Conservation (phyloP, 2,888 invertebrate species). For the Pemphredon lugubris region DNA sequence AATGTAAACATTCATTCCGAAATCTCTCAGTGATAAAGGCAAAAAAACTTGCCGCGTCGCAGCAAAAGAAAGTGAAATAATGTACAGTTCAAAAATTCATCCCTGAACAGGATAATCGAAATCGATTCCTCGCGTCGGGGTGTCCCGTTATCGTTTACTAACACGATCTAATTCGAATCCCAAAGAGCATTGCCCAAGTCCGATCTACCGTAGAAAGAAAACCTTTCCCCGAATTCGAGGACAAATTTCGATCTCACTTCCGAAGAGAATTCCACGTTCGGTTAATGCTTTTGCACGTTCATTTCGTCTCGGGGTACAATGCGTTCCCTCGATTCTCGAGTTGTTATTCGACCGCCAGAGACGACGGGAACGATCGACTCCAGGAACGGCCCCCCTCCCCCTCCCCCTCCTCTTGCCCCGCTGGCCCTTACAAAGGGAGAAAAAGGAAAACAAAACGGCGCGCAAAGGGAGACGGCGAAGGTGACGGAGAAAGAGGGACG, state of each 20-base stretch:
- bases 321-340: constrained; percentile 33
- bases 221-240: constrained; percentile 30
- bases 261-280: constrained; percentile 35
- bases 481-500: constrained; percentile 26
- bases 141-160: too few relatives aligned
- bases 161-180: neutral
- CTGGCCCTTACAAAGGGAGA: constrained; percentile 18
- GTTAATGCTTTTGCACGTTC: constrained; percentile 31
- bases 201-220: constrained; percentile 14
- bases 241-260: constrained; percentile 35
- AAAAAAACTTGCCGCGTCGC: too few relatives aligned
- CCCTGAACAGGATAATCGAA: too few relatives aligned
- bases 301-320: constrained; percentile 35
- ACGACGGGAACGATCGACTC: constrained; percentile 43
- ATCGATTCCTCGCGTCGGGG: too few relatives aligned
- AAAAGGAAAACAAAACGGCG: constrained; percentile 27
- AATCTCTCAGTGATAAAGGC: too few relatives aligned
- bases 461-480: constrained; percentile 11
- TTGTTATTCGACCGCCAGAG: constrained; percentile 50
- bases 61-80: too few relatives aligned
- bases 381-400: constrained; percentile 26
- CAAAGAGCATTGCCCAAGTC: neutral
- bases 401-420: too few relatives aligned
- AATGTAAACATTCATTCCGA: too few relatives aligned
- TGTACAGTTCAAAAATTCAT: too few relatives aligned